phyloP scores from a whole-genome alignment of 2,797 vertebrate genomes.

The Propithecus deckenii region DNA sequence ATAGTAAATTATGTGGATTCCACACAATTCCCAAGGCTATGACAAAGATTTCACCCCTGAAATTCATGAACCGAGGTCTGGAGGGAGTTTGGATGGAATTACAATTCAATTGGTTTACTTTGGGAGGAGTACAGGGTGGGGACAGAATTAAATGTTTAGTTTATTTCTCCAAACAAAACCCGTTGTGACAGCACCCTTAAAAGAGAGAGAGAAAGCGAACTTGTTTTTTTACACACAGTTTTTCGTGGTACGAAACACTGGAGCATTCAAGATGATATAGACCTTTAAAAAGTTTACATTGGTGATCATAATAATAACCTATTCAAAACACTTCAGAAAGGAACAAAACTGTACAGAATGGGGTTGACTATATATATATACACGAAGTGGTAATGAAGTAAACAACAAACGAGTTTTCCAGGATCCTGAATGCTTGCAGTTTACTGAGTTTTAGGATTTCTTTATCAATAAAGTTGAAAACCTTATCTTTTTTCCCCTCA shows the following conservation, averaged over 20 bases:
- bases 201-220: not conserved
- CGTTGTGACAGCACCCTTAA: not conserved
- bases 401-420: conserved; percentile 34
- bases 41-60: conserved; percentile 59
- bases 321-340: not conserved
- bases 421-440: not conserved
- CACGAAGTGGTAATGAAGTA: conserved; percentile 41
- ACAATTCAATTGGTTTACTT: conserved; percentile 70
- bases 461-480: conserved; percentile 65
- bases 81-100: conserved; percentile 69
- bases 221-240: not conserved
- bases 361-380: not conserved
- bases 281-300: not conserved
- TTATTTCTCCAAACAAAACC: conserved; percentile 35
- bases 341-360: not conserved
- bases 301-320: not conserved
- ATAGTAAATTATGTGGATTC: conserved; percentile 85
- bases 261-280: not conserved
- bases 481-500: conserved; percentile 37
- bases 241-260: not conserved
- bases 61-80: conserved; percentile 61
- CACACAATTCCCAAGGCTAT: conserved; percentile 79
- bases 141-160: conserved; percentile 53
- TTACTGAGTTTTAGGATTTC: conserved; percentile 47
- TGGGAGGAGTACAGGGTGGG: conserved; percentile 51